These are phyloP conservation scores for Proteles cristata DNA, from an alignment of 2,113 vertebrate species.

Conservation along the genomic window DNA sequence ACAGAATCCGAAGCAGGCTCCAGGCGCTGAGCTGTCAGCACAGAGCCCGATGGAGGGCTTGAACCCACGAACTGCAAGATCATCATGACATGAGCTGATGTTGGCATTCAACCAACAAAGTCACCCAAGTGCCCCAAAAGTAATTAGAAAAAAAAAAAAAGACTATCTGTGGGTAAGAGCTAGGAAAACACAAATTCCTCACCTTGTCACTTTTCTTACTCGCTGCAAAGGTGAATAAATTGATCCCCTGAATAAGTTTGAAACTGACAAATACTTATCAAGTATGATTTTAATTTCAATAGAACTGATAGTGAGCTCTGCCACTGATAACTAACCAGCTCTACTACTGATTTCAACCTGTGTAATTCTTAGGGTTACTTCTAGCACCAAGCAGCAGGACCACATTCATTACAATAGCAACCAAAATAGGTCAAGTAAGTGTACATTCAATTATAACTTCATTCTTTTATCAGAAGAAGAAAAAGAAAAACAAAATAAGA, in stretches of 20 bases:
- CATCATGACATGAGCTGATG: too few species aligned
- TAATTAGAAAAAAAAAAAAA: neutral
- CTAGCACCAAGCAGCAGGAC: neutral
- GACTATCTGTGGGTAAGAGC: neutral
- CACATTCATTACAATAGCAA: neutral
- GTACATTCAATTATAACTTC: neutral
- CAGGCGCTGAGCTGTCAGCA: too few species aligned
- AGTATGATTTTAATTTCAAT: neutral
- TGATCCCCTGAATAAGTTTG: neutral
- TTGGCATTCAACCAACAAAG: too few species aligned
- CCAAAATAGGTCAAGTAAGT: neutral
- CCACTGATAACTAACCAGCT: neutral
- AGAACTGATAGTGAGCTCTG: neutral
- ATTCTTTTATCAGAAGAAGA: conserved; percentile 20
- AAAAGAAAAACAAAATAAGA: conserved; percentile 18
- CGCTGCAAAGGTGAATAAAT: neutral
- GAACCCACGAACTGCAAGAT: too few species aligned
- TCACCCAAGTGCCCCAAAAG: too few species aligned
- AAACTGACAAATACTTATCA: conserved; percentile 4
- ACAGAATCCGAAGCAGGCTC: too few species aligned
- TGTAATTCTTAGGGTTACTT: neutral
- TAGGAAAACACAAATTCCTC: neutral
- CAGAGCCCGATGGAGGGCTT: too few species aligned
- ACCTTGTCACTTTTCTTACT: neutral
- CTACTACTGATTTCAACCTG: neutral